phyloP scores from a whole-genome alignment of 2,113 vertebrate genomes.

The Elaphurus davidianus region DNA sequence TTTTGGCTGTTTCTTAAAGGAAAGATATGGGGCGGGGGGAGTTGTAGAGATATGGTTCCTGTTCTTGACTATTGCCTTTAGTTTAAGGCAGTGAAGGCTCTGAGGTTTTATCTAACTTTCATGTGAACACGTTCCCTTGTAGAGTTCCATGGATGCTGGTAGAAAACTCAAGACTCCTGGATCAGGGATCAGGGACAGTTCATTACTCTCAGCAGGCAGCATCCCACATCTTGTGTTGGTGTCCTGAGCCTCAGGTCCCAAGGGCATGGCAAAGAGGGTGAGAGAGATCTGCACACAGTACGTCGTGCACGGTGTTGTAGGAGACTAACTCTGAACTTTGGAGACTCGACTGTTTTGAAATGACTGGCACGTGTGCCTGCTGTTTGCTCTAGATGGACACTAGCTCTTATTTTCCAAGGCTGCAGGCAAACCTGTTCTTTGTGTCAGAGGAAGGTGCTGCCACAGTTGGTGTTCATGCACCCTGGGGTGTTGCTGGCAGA shows the following conservation, averaged over 20 bases:
- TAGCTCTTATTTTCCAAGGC: neutral
- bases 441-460: neutral
- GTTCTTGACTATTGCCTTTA: neutral
- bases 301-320: neutral
- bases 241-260: neutral
- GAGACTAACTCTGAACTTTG: neutral
- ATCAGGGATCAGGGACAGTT: neutral
- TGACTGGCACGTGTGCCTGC: neutral
- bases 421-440: neutral
- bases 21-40: neutral
- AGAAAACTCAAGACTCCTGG: neutral
- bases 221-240: neutral
- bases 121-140: neutral
- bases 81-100: neutral
- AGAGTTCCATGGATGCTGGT: neutral
- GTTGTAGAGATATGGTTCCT: neutral
- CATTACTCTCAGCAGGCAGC: neutral
- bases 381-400: neutral
- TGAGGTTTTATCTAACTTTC: neutral
- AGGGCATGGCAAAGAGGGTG: neutral
- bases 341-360: neutral
- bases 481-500: neutral
- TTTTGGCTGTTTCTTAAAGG: neutral
- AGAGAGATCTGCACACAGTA: neutral
- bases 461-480: neutral